phyloP scores from a whole-genome alignment of 2,888 invertebrate species.

The Lysandra coridon region DNA sequence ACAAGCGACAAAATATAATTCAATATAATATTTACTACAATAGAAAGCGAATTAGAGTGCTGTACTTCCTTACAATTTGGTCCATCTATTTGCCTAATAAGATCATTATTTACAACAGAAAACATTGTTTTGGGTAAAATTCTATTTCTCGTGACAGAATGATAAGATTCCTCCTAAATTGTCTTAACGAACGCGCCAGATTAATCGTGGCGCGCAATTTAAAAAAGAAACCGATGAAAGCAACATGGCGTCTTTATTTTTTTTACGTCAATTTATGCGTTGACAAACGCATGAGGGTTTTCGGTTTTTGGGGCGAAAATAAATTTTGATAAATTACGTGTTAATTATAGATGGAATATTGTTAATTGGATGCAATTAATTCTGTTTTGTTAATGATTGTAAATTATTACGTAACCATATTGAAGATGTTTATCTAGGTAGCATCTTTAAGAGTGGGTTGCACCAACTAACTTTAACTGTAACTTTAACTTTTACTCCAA shows the following conservation, averaged over 20 bases:
- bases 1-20: too few relatives aligned
- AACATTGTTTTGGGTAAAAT: not conserved
- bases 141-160: slow-evolving; percentile 57
- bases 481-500: too few relatives aligned
- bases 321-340: not conserved
- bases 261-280: slow-evolving; percentile 28
- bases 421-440: too few relatives aligned
- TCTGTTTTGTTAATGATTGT: not conserved
- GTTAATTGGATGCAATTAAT: not conserved
- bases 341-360: slow-evolving; percentile 31
- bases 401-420: not conserved
- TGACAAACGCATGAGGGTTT: slow-evolving; percentile 31
- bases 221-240: slow-evolving; percentile 33
- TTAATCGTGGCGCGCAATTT: slow-evolving; percentile 48
- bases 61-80: not conserved
- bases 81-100: slow-evolving; percentile 13
- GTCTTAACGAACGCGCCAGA: slow-evolving; percentile 67
- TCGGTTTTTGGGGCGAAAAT: slow-evolving; percentile 6
- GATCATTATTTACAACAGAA: not conserved
- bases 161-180: slow-evolving; percentile 68
- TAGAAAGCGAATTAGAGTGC: not conserved
- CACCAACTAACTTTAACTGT: too few relatives aligned
- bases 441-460: too few relatives aligned
- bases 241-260: slow-evolving; percentile 31
- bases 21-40: too few relatives aligned